Base-by-base conservation (phyloP, 1,140 invertebrate genomes). In the Holcopasites calliopsidis region DNA sequence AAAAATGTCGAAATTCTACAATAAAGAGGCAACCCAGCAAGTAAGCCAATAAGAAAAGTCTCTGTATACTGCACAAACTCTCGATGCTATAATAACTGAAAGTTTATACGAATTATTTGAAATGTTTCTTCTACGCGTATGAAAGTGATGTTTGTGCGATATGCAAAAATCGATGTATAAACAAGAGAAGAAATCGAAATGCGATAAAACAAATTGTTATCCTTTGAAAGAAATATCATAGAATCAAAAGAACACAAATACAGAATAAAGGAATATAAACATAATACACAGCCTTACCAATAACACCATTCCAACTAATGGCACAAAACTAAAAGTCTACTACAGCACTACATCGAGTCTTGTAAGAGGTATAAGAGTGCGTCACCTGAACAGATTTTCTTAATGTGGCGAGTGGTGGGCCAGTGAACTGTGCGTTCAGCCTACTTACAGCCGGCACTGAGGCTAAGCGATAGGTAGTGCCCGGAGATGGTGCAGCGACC, bases 361-460 rank as follows among this genome's bases (percentile, higher is more conserved):
- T 86, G 86, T 87, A 91, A 79, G 86, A 91, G 89, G 88, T 90
- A 90, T 88, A 82, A 89, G 82, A 88, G 82, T 89, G 90, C 89
- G 87, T 92, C 90, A 92, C 90, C 91, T 92, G 91, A 89, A 92
- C 85, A 75, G 91, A 87, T 88, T 91, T 94, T 93, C 93, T 93
- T 88, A 93, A 91, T 87, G 93, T 93, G 87, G 91, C 86, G 90
- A 94, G 92, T 89, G 92, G 89, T 89, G 92, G 92, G 65, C 92
- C 92, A 90, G 92, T 92, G 89, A 93, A 93, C 93, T 93, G 91
- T 85, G 91, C 88, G 80, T 92, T 92, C 86, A 92, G 91, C 91
- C 90, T 91, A 90, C 91, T 92, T 92, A 94, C 93, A 82, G 92
- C 91, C 78, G 94, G 92, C 84, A 94, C 90, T 83, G 93, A 92